phyloP scores from a whole-genome alignment of 2,797 vertebrate genomes.

The Acomys russatus region DNA sequence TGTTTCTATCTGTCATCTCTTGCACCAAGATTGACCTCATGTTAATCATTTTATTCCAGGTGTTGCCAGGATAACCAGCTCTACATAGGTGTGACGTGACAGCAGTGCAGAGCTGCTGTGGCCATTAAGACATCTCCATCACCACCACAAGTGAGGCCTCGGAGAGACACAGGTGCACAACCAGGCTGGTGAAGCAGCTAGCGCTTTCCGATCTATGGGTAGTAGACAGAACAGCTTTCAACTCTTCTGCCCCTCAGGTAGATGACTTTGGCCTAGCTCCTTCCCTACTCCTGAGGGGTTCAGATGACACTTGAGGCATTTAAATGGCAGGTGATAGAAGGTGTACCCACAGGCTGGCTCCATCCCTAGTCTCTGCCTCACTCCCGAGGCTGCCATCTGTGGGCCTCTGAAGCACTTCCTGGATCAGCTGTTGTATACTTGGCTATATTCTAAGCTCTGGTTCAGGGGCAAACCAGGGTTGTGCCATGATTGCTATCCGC shows the following conservation, averaged over 20 bases:
- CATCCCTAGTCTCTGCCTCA: not conserved
- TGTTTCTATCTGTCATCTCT: not conserved
- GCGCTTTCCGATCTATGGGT: not conserved
- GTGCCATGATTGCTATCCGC: not conserved
- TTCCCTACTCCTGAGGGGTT: not conserved
- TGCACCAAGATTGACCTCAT: not conserved
- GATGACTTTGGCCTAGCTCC: not conserved
- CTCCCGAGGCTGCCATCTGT: not conserved
- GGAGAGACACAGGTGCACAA: not conserved
- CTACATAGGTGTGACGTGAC: not conserved
- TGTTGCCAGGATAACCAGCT: not conserved
- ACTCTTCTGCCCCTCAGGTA: not conserved
- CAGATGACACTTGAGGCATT: not conserved
- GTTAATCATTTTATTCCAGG: not conserved
- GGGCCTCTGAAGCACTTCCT: not conserved
- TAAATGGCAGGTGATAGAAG: not conserved
- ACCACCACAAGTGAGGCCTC: not conserved
- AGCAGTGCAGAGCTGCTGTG: not conserved
- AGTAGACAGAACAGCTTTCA: not conserved
- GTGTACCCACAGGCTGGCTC: too few species aligned
- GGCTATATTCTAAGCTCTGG: not conserved
- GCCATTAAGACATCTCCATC: not conserved
- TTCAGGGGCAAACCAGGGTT: not conserved
- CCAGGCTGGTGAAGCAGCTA: not conserved
- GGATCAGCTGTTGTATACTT: not conserved